These are phyloP conservation scores for Cylloceria caligata DNA, from an alignment of 2,888 invertebrate species.

Conservation along the genomic window DNA sequence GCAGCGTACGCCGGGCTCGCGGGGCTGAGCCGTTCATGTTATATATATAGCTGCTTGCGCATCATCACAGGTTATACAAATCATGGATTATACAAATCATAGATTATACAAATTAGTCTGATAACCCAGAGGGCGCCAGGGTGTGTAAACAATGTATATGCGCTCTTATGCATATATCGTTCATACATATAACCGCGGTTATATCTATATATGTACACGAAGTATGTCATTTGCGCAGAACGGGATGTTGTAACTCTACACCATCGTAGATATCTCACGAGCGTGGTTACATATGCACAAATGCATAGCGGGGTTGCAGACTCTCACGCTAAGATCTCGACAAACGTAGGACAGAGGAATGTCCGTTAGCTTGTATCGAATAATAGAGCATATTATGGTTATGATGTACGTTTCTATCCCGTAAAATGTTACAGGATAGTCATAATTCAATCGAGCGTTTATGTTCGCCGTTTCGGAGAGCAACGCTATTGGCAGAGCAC, in stretches of 20 bases:
- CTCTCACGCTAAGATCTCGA: neutral
- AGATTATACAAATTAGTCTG: too few species aligned
- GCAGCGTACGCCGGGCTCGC: too few species aligned
- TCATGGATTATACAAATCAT: too few species aligned
- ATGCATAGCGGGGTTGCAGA: neutral
- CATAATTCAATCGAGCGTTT: slow-evolving; percentile 16
- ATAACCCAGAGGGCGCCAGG: too few species aligned
- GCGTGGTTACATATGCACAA: neutral
- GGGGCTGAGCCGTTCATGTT: too few species aligned
- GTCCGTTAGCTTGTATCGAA: neutral
- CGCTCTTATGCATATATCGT: neutral
- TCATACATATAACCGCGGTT: neutral
- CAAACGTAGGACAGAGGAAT: slow-evolving; percentile 9
- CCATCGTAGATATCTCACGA: neutral
- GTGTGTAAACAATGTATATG: too few species aligned
- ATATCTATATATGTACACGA: neutral
- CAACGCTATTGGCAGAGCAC: slow-evolving; percentile 4
- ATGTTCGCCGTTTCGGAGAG: neutral
- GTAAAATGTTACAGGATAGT: neutral
- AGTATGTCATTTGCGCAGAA: neutral
- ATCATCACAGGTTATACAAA: too few species aligned
- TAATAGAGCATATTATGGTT: neutral
- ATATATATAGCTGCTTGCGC: too few species aligned
- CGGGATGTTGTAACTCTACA: neutral
- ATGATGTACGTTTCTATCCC: neutral